Evolutionary conservation across 2,888 invertebrate species (phyloP), one percentile per base, ranked within the genome.

Genomic region (Acanthoscelides obtectus): DNA sequence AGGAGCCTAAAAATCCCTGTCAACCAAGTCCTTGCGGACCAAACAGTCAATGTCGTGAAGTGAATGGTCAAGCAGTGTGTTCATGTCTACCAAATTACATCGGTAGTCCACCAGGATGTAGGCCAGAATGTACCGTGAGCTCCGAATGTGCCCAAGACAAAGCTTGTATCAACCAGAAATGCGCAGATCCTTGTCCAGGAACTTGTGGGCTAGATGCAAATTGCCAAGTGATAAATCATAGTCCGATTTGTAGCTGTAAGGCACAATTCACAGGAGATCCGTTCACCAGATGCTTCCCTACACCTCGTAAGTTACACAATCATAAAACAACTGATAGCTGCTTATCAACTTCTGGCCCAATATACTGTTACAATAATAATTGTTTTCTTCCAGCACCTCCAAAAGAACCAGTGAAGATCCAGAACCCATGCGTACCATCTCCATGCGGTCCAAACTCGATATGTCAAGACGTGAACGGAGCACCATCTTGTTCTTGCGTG

Each of bases 21-120:
- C 83, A 88, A 69, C 93, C 93, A 68, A 91, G 91, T 67, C 93
- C 93, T 19, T 94, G 94, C 82, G 94, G 94, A 66, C 91, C 93
- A 45, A 93, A 93, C 80, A 93, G 93, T 83, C 89, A 90, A 82
- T 94, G 94, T 84, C 89, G 91, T 79, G 90, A 90, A 81, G 83
- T 91, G 64, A 90, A 88, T 74, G 85, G 83, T 6, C 87, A 87
- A 78, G 88, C 88, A 0, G 85, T 88, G 21, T 90, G 92, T 79
- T 87, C 89, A 20, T 92, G 92, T 77, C 83, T 90, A 67, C 88
- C 88, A 0, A 87, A 85, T 75, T 90, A 88, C 78, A 84, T 87
- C 21, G 92, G 92, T 73, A 87, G 86, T 74, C 91, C 92, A n/a
- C 91, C 90, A 3, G 86, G 87, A 73, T 90, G 90, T 78, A 85